Evolutionary conservation across 2,797 vertebrate genomes (phyloP), one percentile per base, ranked within the genome.

Genomic region (Champsocephalus esox): DNA sequence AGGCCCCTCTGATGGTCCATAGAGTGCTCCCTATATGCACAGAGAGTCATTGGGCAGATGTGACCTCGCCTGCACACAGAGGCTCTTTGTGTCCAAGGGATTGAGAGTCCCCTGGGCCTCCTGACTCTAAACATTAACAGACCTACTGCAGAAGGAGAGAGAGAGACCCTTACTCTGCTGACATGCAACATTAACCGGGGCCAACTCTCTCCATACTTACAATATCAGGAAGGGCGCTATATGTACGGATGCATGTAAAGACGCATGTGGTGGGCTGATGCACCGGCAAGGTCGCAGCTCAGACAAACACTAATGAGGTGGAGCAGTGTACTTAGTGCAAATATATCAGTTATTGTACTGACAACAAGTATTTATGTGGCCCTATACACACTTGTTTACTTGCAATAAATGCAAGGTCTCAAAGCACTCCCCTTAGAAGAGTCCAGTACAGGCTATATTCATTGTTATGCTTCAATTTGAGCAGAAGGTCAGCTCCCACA

Each of bases 51-150:
- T 83, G 88, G 92, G 93, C 94, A 95, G 95, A 95, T 95, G 94
- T 95, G 94, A 94, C 94, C 94, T 93, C 85, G 82, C 81, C 89
- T 72, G 89, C 88, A 93, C 88, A 95, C 93, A 95, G 94, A 94
- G 94, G 91, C 92, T 92, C 94, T 94, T 95, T 95, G 94, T 95
- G 93, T 94, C 93, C 82, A 70, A 86, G 91, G 92, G 92, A 92
- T 94, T 94, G 92, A 93, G 91, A 92, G 88, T 91, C 93, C 92
- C 93, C 80, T 83, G 90, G 92, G 92, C 90, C 91, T 93, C 93
- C 92, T 91, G 92, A 91, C 89, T 92, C 92, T 93, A 95, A 95
- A 94, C 94, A 95, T 94, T 94, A 95, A 94, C 94, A 94, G 92
- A 92, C 90, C 88, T 71, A 77, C 90, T 92, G 92, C 89, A 93